Evolutionary conservation across 2,113 vertebrate species (phyloP).

Genomic region (Dromaius novaehollandiae): DNA sequence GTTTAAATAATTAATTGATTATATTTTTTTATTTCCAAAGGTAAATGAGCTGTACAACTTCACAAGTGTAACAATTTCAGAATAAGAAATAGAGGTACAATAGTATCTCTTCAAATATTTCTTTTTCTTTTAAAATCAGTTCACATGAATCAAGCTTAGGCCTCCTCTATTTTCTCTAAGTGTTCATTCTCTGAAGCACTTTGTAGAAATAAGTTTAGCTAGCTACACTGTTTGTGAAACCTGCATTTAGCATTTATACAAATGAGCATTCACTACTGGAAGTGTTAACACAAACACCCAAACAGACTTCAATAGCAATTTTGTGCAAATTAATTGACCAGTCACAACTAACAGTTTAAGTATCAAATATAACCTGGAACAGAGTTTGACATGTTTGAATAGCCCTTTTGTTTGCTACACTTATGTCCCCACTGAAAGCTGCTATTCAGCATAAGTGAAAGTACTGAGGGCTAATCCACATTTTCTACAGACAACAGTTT

Average conservation of each 20-base stretch:
- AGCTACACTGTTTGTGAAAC: neutral
- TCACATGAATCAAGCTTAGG: neutral
- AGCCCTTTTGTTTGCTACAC: slow-evolving; percentile 9
- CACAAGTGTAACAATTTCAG: neutral
- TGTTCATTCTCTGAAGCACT: neutral
- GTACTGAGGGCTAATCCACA: neutral
- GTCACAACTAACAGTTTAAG: neutral
- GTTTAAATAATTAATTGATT: neutral
- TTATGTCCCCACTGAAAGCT: neutral
- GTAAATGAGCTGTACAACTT: neutral
- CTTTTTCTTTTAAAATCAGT: neutral
- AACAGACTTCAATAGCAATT: neutral
- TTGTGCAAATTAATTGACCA: slow-evolving; percentile 4
- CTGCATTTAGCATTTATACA: neutral
- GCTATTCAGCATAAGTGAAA: neutral
- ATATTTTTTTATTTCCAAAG: neutral
- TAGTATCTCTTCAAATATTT: neutral
- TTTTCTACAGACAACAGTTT: neutral
- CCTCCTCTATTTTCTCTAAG: neutral
- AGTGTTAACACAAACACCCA: neutral
- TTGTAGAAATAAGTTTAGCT: neutral
- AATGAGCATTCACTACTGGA: neutral
- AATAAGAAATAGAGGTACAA: neutral
- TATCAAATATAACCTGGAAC: neutral
- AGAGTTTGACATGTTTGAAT: slow-evolving; percentile 29